Evolutionary conservation across 2,888 invertebrate genomes (phyloP).

Genomic region (Patella depressa): DNA sequence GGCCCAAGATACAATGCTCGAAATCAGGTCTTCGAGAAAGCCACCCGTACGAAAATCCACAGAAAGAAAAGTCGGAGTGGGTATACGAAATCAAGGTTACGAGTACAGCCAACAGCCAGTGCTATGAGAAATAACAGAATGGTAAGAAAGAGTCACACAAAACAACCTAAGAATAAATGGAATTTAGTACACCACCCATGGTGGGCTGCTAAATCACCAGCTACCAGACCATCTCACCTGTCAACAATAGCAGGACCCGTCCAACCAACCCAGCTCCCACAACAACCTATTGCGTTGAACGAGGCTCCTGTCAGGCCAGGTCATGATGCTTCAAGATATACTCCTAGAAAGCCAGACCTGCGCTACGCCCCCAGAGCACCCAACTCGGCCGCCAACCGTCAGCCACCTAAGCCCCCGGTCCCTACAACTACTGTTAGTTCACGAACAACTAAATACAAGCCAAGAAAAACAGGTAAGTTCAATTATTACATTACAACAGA

Average conservation of each 20-base stretch:
- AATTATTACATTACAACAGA: no score
- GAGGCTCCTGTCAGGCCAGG: background rate
- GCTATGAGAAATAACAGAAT: background rate
- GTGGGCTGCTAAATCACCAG: conserved; percentile 25
- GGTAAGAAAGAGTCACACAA: background rate
- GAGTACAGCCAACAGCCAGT: background rate
- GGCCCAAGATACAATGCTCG: background rate
- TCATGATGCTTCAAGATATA: background rate
- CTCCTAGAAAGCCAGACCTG: background rate
- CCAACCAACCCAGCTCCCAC: background rate
- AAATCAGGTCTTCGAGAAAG: background rate
- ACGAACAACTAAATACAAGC: background rate
- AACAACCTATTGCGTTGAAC: background rate
- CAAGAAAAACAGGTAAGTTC: background rate
- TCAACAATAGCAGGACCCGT: background rate
- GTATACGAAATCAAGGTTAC: background rate
- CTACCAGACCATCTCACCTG: background rate
- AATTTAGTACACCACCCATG: conserved; percentile 21
- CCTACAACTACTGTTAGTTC: background rate
- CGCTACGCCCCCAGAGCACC: background rate
- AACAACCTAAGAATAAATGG: conserved; percentile 8
- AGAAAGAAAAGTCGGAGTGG: background rate
- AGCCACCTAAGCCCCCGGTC: background rate
- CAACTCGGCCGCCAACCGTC: background rate
- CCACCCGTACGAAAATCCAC: background rate